A percentile compares a stretch with the other conserved stretches of the same genome.
These are phyloP conservation scores for Oncopodura yosiiana DNA, from an alignment of 1,140 invertebrate genomes.

Conservation along the genomic window DNA sequence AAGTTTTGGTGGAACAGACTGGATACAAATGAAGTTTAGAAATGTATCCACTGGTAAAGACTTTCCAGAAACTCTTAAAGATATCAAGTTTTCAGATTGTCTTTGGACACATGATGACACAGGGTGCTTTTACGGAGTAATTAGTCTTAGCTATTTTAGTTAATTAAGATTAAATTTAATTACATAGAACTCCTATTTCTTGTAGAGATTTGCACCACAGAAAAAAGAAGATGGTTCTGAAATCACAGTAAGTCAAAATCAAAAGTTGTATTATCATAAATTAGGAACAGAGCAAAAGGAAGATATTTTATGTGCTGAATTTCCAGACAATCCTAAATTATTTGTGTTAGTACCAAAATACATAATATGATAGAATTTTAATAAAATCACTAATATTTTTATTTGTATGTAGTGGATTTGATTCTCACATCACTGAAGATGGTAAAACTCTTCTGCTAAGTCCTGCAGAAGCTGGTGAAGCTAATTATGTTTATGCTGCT, in stretches of 20 bases:
- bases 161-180: no score
- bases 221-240: slow-evolving; percentile 65
- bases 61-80: slow-evolving; percentile 74
- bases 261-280: slow-evolving; percentile 87
- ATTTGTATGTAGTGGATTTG: background rate
- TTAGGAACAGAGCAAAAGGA: slow-evolving; percentile 74
- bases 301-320: slow-evolving; percentile 80
- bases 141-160: slow-evolving; percentile 33
- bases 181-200: background rate
- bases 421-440: background rate
- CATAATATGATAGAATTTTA: no score
- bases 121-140: slow-evolving; percentile 88
- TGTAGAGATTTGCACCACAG: background rate
- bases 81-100: slow-evolving; percentile 81
- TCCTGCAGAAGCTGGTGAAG: background rate
- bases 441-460: background rate
- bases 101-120: slow-evolving; percentile 90
- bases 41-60: slow-evolving; percentile 70
- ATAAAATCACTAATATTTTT: no score
- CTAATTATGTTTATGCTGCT: background rate
- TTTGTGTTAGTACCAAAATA: slow-evolving; percentile 74
- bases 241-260: slow-evolving; percentile 70
- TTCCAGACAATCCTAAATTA: slow-evolving; percentile 81
- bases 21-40: slow-evolving; percentile 78
- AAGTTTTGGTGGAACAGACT: slow-evolving; percentile 86